phyloP scores from a whole-genome alignment of 2,888 invertebrate genomes.

The Morpho achilles region DNA sequence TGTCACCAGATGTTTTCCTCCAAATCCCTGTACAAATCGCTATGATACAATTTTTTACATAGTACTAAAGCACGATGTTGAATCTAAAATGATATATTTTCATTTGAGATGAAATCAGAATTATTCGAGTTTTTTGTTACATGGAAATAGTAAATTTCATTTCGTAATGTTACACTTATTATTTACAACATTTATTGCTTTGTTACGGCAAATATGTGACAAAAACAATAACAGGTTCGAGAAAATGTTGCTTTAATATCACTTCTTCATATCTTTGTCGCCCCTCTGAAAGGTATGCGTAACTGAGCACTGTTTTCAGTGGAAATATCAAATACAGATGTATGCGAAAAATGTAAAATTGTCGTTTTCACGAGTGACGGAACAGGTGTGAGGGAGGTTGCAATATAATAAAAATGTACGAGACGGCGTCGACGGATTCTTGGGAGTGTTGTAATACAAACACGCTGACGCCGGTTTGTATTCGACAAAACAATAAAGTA shows the following conservation, averaged over 20 bases:
- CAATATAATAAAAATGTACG: conserved; percentile 51
- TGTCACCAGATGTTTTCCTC: too few relatives aligned
- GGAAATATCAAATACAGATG: conserved; percentile 54
- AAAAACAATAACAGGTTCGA: conserved; percentile 8
- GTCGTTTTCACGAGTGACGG: conserved; percentile 65
- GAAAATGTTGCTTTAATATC: conserved; percentile 28
- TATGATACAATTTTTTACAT: too few relatives aligned
- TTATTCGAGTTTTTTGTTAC: too few relatives aligned
- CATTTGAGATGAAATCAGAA: too few relatives aligned
- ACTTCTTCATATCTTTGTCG: conserved; percentile 27
- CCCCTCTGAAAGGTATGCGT: conserved; percentile 39
- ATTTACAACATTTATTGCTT: background rate
- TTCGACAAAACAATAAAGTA: conserved; percentile 11
- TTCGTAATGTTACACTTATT: too few relatives aligned
- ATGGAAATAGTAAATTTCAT: too few relatives aligned
- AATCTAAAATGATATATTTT: too few relatives aligned
- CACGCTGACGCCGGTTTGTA: conserved; percentile 15
- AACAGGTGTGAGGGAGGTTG: conserved; percentile 57
- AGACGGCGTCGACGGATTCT: conserved; percentile 43
- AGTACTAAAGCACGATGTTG: too few relatives aligned
- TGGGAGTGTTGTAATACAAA: conserved; percentile 27
- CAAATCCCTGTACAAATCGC: too few relatives aligned
- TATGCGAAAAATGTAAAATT: conserved; percentile 68
- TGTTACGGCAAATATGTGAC: conserved; percentile 1
- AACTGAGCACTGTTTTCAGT: conserved; percentile 28